Evolutionary conservation across 2,113 vertebrate genomes (phyloP).

Genomic region (Ovis aries): ARS-UI_Ramb_v3.0 NC_056058.1:37024001-37024500

Average conservation of each 20-base stretch:
- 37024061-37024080: neutral
- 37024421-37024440: neutral
- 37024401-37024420: neutral
- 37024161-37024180: neutral
- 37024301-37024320: neutral
- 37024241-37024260: neutral
- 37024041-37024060: neutral
- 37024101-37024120: neutral
- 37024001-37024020: constrained; percentile 63
- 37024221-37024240: neutral
- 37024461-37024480: too few species aligned
- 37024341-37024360: neutral
- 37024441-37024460: neutral
- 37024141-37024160: neutral
- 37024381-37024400: neutral
- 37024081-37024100: neutral
- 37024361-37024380: neutral
- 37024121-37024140: neutral
- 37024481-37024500: neutral
- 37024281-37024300: accelerated
- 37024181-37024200: neutral
- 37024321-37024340: neutral
- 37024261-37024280: neutral
- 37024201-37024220: neutral
- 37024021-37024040: neutral